Base-by-base conservation (phyloP, 2,888 invertebrate species). In the Rotaria macrura region DNA sequence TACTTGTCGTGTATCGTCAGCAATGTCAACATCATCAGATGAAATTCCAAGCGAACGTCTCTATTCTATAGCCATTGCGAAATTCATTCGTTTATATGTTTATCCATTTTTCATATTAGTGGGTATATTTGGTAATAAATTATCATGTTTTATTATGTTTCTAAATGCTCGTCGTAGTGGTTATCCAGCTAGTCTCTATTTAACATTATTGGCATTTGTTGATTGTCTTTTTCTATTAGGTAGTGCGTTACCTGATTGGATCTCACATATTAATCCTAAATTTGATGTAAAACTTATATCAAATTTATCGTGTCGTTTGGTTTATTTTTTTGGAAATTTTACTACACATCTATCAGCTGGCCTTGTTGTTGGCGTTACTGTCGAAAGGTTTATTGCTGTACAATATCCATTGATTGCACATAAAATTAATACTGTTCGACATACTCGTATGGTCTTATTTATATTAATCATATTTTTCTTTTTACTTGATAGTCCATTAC, bases 331-430 rank as follows among this genome's bases (percentile, higher is more conserved):
- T n/a, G 79, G 40, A 25, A n/a, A 79, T 79, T 79, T 79, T 14
- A 43, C 79, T 12, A 79, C 43, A 25, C 79, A 79, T 79, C 34
- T 79, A 79, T 79, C 79, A 4, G 79, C 79, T n/a, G 79, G 79
- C n/a, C 25, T 79, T 3, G 79, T 79, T 43, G 79, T 79, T 43
- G n/a, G 23, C 43, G 79, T 79, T 14, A 79, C 79, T 12, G n/a
- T 79, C 43, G 79, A 79, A 79, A 34, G 79, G 1, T 79, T 43
- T 43, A 79, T 79, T 43, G 79, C 79, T 79, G 79, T 79, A 25
- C 40, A 79, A 79, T 79, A 79, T 79, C 79, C 79, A 79, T n/a
- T 79, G 17, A 43, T 79, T 43, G 79, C 79, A 79, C 79, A 79
- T 79, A 79, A 79, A 79, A 23, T 79, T n/a, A 79, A 79, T 79